Conservation (phyloP, 1,140 invertebrate genomes). For the Ips nitidus region DNA sequence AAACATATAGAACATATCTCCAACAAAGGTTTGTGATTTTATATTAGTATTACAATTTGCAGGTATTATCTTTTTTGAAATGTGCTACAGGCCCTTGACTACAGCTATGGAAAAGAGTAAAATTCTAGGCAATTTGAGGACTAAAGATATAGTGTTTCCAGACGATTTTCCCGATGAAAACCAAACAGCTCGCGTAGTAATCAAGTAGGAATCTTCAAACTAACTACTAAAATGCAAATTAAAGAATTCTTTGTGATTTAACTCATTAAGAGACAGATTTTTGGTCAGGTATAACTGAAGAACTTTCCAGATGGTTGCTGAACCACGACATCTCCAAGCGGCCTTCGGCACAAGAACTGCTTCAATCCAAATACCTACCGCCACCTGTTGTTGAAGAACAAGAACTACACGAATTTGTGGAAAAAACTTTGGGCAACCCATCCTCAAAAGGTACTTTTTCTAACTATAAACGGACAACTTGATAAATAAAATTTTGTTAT, state of each 20-base stretch:
- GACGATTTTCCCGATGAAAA: constrained; percentile 51
- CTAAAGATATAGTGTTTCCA: constrained; percentile 65
- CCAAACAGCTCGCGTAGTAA: constrained; percentile 10
- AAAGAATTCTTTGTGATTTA: not conserved
- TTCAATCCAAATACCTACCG: constrained; percentile 79
- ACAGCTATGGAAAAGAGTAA: constrained; percentile 89
- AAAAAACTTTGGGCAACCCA: constrained; percentile 75
- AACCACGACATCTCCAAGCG: constrained; percentile 80
- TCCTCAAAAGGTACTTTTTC: constrained; percentile 65
- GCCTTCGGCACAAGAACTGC: constrained; percentile 80
- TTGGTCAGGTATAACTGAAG: no score
- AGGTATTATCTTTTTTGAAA: constrained; percentile 93
- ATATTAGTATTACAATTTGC: constrained; percentile 52
- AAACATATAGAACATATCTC: no score
- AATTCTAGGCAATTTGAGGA: constrained; percentile 70
- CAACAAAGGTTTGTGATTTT: constrained; percentile 20
- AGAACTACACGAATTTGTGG: constrained; percentile 74
- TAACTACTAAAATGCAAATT: not conserved
- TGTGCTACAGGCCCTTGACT: constrained; percentile 80
- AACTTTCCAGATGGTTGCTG: constrained; percentile 68
- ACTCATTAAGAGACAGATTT: not conserved
- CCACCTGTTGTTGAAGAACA: constrained; percentile 75
- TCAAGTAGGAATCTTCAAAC: not conserved
- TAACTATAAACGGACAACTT: not conserved
- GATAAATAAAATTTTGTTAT: not conserved